Evolutionary conservation across 2,797 vertebrate genomes (phyloP), one percentile per base, ranked within the genome.

Genomic region (Lindbergichthys nudifrons): DNA sequence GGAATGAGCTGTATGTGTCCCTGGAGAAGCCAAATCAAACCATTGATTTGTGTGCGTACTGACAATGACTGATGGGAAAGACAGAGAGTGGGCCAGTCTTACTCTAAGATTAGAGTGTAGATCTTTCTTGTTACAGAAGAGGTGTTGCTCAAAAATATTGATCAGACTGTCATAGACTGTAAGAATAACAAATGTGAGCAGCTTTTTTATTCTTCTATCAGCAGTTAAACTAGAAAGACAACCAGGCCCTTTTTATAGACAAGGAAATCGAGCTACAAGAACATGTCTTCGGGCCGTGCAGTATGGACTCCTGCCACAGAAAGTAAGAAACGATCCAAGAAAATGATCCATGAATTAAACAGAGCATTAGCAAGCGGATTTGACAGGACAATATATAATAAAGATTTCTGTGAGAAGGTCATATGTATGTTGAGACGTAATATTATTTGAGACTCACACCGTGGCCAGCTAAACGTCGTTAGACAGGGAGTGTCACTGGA

Each of bases 321-420:
- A 58, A 51, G 72, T 64, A 69, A 65, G 60, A 65, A 67, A 63
- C 59, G 67, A 57, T 71, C 68, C 39, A 47, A 65, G 73, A 77
- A 89, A 68, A 79, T 76, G 83, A 75, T 82, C 73, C 67, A 87
- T 89, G 82, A 88, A 91, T 89, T 79, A 88, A 80, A 80, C 72
- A 90, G 48, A 53, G 65, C 65, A 82, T 87, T 84, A 82, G 81
- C 43, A 69, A 79, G 75, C 62, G 54, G 66, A 72, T 46, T 67
- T 0, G 81, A 82, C 82, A 79, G 84, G 57, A 41, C 80, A 82
- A 81, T 90, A 84, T 86, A 67, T 57, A 84, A 87, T 90, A 85
- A 87, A 87, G 83, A 89, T 82, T 75, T 86, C 73, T 47, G 12
- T 39, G 53, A 65, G 77, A 77, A 76, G 72, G 79, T 84, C 80